A percentile compares a stretch with the other conserved stretches of the same genome.
These are phyloP conservation scores for Momotus momota DNA, from an alignment of 2,797 vertebrate species.

Conservation along the genomic window DNA sequence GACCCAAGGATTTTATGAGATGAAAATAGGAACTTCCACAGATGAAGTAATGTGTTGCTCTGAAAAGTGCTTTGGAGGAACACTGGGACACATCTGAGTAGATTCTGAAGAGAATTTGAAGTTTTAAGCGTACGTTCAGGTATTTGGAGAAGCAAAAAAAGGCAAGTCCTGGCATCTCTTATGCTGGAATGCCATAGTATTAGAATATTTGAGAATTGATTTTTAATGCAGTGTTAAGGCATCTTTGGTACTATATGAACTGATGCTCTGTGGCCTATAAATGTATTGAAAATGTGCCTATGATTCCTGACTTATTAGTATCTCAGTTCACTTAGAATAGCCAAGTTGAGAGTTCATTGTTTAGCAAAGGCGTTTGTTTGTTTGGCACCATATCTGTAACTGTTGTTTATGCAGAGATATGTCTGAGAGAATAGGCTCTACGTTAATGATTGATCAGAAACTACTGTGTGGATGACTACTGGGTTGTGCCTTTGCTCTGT, in stretches of 20 bases:
- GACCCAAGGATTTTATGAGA: background rate
- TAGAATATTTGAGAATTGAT: background rate
- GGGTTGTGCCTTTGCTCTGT: background rate
- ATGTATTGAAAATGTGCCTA: background rate
- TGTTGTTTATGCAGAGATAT: background rate
- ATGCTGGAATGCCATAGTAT: background rate
- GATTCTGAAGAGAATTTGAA: background rate
- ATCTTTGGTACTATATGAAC: background rate
- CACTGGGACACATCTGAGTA: background rate
- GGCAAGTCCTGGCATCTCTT: background rate
- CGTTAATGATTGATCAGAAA: constrained; percentile 37
- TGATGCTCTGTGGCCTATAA: background rate
- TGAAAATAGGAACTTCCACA: background rate
- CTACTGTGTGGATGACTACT: background rate
- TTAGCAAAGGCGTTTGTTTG: background rate
- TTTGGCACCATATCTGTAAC: background rate
- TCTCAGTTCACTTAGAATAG: background rate
- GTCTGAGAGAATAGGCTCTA: background rate
- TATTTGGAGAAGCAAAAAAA: background rate
- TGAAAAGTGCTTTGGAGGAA: background rate
- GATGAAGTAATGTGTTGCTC: background rate
- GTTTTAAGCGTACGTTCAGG: background rate
- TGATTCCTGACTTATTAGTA: background rate
- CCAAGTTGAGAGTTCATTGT: background rate
- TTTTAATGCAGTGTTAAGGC: background rate